Conservation (phyloP, 2,113 vertebrate species). For the Pipa parva region DNA sequence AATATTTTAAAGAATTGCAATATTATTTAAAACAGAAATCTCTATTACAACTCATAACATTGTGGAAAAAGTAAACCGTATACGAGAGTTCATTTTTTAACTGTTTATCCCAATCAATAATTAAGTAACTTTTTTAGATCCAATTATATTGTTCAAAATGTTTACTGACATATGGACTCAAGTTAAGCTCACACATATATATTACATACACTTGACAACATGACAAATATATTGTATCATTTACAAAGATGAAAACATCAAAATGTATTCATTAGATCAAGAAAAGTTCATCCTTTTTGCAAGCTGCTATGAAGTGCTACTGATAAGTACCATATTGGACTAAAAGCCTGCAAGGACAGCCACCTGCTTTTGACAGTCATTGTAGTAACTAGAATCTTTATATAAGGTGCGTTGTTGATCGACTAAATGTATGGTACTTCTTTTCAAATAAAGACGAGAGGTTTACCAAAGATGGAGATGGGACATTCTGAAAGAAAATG, state of each 20-base stretch:
- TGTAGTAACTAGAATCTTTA: constrained; percentile 54
- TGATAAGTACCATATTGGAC: constrained; percentile 59
- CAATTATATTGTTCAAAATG: not conserved
- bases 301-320: constrained; percentile 59
- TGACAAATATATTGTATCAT: not conserved
- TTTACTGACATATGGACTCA: not conserved
- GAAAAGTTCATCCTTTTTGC: constrained; percentile 20
- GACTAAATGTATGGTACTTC: constrained; percentile 88
- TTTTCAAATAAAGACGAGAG: constrained; percentile 84
- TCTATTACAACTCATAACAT: no score
- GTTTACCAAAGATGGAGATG: constrained; percentile 87
- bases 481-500: constrained; percentile 60
- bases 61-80: no score
- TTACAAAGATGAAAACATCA: not conserved
- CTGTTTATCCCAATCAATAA: not conserved
- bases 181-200: constrained; percentile 4
- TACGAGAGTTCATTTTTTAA: not conserved
- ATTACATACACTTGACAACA: constrained; percentile 1
- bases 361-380: constrained; percentile 47
- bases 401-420: constrained; percentile 88
- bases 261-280: not conserved
- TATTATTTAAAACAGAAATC: no score
- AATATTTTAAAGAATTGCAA: no score
- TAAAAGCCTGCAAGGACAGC: constrained; percentile 43
- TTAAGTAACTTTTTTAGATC: not conserved